These are phyloP conservation scores for Hemicrepidius hirtus DNA, from an alignment of 2,888 invertebrate genomes.

Conservation along the genomic window DNA sequence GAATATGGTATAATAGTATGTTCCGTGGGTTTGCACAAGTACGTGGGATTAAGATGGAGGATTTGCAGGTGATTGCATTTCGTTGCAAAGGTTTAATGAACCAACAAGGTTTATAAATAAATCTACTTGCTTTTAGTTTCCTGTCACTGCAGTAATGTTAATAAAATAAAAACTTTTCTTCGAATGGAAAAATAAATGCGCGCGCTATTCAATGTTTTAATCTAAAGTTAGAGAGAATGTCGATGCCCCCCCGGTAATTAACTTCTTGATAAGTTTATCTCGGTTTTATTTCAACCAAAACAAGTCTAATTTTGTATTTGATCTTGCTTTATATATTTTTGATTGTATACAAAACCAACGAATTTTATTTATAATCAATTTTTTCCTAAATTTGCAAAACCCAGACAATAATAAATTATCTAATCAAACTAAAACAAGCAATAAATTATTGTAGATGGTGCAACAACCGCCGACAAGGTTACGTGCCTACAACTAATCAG, in stretches of 20 bases:
- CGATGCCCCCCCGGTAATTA: constrained; percentile 18
- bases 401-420: constrained; percentile 2
- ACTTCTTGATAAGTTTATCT: constrained; percentile 3
- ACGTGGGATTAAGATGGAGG: constrained; percentile 15
- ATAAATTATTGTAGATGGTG: neutral
- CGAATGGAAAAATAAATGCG: neutral
- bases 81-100: constrained; percentile 22
- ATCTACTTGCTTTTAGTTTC: neutral
- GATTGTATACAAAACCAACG: too few relatives aligned
- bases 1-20: constrained; percentile 30
- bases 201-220: neutral
- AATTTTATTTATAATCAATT: too few relatives aligned
- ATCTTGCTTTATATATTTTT: too few relatives aligned
- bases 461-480: constrained; percentile 22
- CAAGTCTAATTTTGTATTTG: too few relatives aligned
- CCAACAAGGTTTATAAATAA: neutral
- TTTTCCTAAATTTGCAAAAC: neutral
- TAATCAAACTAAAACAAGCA: neutral
- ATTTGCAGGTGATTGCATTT: constrained; percentile 37
- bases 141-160: neutral
- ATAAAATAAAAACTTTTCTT: neutral
- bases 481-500: constrained; percentile 13
- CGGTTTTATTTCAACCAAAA: constrained; percentile 14
- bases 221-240: constrained; percentile 22
- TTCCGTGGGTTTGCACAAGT: constrained; percentile 21